phyloP scores from a whole-genome alignment of 2,888 invertebrate species.

The Apoderus coryli region DNA sequence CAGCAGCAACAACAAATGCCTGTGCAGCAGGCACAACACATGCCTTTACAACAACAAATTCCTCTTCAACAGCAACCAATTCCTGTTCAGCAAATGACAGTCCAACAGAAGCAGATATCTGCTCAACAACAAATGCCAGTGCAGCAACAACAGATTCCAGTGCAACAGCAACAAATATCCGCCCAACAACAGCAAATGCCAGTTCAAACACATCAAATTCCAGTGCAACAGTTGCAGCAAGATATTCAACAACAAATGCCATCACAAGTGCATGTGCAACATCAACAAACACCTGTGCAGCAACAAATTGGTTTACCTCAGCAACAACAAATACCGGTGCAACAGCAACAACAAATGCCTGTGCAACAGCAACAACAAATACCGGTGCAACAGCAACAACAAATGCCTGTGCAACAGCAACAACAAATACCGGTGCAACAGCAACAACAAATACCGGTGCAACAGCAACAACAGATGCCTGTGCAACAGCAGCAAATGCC shows the following conservation, averaged over 20 bases:
- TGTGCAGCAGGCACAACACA: constrained; percentile 8
- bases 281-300: constrained; percentile 30
- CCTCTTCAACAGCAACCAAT: background rate
- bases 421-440: constrained; percentile 19
- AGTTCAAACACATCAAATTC: constrained; percentile 40
- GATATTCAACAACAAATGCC: constrained; percentile 32
- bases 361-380: constrained; percentile 28
- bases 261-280: constrained; percentile 38
- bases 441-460: constrained; percentile 7
- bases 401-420: constrained; percentile 29
- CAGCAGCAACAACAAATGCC: constrained; percentile 3
- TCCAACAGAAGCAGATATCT: constrained; percentile 12
- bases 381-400: constrained; percentile 30
- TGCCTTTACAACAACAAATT: constrained; percentile 4
- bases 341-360: constrained; percentile 21
- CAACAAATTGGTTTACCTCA: constrained; percentile 15
- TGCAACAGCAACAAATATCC: constrained; percentile 9
- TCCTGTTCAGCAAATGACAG: background rate
- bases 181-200: constrained; percentile 26
- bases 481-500: constrained; percentile 17
- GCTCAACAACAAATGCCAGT: background rate
- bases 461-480: constrained; percentile 15
- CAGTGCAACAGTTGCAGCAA: constrained; percentile 21
- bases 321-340: constrained; percentile 20
- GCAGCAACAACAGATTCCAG: constrained; percentile 11